A percentile compares a stretch with the other conserved stretches of the same genome.
Evolutionary conservation across 2,888 invertebrate species (phyloP).

Genomic region (Catocala nupta): DNA sequence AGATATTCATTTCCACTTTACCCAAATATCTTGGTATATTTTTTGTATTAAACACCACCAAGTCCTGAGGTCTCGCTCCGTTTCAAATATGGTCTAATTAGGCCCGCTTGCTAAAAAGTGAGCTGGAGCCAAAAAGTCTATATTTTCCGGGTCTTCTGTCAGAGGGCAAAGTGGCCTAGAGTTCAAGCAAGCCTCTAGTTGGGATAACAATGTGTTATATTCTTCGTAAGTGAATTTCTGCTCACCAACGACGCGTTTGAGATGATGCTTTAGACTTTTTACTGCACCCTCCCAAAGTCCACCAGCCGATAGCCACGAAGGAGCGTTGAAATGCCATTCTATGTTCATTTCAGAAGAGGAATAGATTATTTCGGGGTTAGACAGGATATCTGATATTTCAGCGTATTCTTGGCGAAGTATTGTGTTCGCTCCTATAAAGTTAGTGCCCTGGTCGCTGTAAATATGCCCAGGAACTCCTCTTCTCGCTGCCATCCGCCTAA

Average conservation of each 20-base stretch:
- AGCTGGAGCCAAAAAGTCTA: conserved; percentile 30
- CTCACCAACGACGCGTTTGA: neutral
- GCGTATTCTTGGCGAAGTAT: too few relatives aligned
- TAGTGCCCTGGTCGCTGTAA: too few relatives aligned
- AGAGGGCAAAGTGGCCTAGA: conserved; percentile 41
- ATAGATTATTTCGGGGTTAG: too few relatives aligned
- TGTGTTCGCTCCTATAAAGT: too few relatives aligned
- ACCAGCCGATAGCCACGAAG: too few relatives aligned
- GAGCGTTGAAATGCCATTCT: too few relatives aligned
- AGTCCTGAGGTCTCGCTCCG: conserved; percentile 3
- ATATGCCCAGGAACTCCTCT: too few relatives aligned
- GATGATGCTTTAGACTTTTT: neutral
- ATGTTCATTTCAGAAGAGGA: too few relatives aligned
- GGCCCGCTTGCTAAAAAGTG: conserved; percentile 31
- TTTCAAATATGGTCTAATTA: neutral
- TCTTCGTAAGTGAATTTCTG: conserved; percentile 29
- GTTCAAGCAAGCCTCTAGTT: conserved; percentile 46
- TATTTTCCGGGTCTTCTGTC: conserved; percentile 31
- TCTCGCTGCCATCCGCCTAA: too few relatives aligned
- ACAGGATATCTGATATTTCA: too few relatives aligned
- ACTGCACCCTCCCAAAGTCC: too few relatives aligned
- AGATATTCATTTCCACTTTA: conserved; percentile 8
- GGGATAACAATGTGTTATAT: conserved; percentile 38
- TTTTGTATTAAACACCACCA: conserved; percentile 10
- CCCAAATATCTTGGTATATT: conserved; percentile 5